phyloP scores from a whole-genome alignment of 1,140 invertebrate species.

The Heliothis subflexa region DNA sequence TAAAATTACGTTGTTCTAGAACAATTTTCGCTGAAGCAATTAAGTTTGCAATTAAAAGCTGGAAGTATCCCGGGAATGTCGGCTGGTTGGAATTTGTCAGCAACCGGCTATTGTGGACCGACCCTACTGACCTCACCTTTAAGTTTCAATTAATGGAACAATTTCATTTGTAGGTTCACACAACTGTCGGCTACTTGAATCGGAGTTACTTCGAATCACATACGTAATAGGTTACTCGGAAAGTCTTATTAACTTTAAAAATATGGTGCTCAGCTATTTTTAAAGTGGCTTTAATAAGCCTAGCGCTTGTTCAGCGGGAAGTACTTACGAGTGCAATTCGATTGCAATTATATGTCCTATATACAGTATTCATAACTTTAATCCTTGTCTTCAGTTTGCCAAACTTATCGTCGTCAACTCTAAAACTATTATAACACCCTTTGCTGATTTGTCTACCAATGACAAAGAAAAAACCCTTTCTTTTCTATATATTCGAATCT shows the following conservation, averaged over 20 bases:
- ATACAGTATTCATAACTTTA: too few relatives aligned
- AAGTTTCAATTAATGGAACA: slow-evolving; percentile 50
- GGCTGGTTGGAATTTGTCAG: slow-evolving; percentile 47
- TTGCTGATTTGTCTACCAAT: too few relatives aligned
- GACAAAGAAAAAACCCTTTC: too few relatives aligned
- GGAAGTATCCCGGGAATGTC: slow-evolving; percentile 51
- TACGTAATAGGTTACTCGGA: slow-evolving; percentile 10
- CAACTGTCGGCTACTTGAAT: slow-evolving; percentile 19
- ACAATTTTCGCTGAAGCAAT: slow-evolving; percentile 55
- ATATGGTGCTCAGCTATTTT: neutral
- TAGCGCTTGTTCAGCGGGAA: too few relatives aligned
- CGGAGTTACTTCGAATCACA: slow-evolving; percentile 33
- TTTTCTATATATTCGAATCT: neutral
- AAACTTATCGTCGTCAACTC: too few relatives aligned
- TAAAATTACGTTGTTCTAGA: slow-evolving; percentile 41
- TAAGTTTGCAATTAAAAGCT: slow-evolving; percentile 56
- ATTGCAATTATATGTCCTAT: too few relatives aligned
- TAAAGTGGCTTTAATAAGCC: neutral
- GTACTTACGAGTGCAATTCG: too few relatives aligned
- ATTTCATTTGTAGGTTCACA: slow-evolving; percentile 46
- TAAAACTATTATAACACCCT: too few relatives aligned
- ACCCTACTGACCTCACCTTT: slow-evolving; percentile 53
- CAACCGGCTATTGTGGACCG: slow-evolving; percentile 20
- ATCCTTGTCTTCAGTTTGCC: too few relatives aligned
- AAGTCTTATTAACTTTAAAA: neutral